A percentile compares a stretch with the other conserved stretches of the same genome.
Conservation (phyloP, 2,888 invertebrate species). For the Acleris holmiana region DNA sequence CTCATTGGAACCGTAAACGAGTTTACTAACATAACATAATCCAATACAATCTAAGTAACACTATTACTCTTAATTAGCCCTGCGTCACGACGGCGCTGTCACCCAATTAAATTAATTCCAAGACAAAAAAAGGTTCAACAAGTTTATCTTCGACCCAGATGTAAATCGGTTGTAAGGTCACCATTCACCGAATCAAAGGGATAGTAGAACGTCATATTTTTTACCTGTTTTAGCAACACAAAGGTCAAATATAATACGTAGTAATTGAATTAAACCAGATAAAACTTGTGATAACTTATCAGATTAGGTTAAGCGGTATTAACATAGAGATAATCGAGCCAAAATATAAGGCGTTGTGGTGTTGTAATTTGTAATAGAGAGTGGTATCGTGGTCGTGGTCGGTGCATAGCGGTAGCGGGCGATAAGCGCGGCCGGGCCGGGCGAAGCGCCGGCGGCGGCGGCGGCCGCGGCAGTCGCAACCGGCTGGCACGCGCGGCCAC, state of each 20-base stretch:
- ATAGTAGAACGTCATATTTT: conserved; percentile 23
- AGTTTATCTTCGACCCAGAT: conserved; percentile 25
- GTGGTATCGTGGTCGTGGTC: conserved; percentile 18
- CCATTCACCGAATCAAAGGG: conserved; percentile 29
- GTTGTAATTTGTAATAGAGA: conserved; percentile 21
- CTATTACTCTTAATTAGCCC: conserved; percentile 24
- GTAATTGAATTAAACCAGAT: conserved; percentile 12
- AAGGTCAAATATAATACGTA: conserved; percentile 16
- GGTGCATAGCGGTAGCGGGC: conserved; percentile 52
- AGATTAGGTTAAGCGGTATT: neutral
- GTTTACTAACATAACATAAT: conserved; percentile 28
- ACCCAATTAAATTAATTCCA: conserved; percentile 26
- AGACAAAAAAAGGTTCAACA: conserved; percentile 20
- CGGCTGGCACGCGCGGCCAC: conserved; percentile 78
- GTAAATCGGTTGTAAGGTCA: conserved; percentile 29
- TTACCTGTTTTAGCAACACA: conserved; percentile 19
- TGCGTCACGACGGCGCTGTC: conserved; percentile 12
- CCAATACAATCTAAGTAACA: conserved; percentile 18
- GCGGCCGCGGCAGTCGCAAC: conserved; percentile 70
- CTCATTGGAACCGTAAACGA: conserved; percentile 6
- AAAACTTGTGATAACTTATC: conserved; percentile 9
- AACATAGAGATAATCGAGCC: neutral
- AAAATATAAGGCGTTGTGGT: conserved; percentile 18
- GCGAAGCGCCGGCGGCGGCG: conserved; percentile 46
- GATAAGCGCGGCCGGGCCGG: conserved; percentile 73